phyloP scores from a whole-genome alignment of 2,888 invertebrate species.

The Pherbina coryleti region DNA sequence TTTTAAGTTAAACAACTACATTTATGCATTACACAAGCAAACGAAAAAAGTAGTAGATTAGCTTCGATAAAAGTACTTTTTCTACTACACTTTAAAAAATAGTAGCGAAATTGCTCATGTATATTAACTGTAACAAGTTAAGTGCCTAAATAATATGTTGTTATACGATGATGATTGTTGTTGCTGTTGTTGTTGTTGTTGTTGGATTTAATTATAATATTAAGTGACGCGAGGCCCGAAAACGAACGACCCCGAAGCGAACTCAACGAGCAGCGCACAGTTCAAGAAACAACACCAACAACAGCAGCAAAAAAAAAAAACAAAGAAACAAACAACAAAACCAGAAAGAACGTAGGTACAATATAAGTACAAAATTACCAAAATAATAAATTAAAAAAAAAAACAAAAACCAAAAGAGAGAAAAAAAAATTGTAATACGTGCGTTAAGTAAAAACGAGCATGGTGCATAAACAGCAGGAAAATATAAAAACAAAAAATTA shows the following conservation, averaged over 20 bases:
- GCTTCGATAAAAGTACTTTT: neutral
- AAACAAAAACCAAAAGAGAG: conserved; percentile 7
- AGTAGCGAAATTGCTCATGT: neutral
- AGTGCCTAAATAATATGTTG: conserved; percentile 22
- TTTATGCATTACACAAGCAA: too few species aligned
- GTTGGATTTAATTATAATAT: conserved; percentile 45
- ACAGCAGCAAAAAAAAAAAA: conserved; percentile 25
- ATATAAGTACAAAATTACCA: neutral
- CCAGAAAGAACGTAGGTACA: neutral
- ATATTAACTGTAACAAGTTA: conserved; percentile 16
- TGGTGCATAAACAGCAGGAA: conserved; percentile 13
- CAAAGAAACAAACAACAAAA: neutral
- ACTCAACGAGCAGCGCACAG: neutral
- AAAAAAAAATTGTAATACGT: conserved; percentile 31
- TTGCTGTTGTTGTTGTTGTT: neutral
- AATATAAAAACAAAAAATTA: neutral
- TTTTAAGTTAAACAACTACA: too few species aligned
- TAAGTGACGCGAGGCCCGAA: conserved; percentile 34
- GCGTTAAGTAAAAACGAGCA: conserved; percentile 33
- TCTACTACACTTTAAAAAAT: neutral
- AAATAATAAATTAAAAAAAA: conserved; percentile 3
- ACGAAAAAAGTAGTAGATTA: conserved; percentile 1
- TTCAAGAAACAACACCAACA: conserved; percentile 30
- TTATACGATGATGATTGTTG: conserved; percentile 7
- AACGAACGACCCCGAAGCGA: conserved; percentile 2